Evolutionary conservation across 2,113 vertebrate genomes (phyloP).

Genomic region (Apaloderma vittatum): DNA sequence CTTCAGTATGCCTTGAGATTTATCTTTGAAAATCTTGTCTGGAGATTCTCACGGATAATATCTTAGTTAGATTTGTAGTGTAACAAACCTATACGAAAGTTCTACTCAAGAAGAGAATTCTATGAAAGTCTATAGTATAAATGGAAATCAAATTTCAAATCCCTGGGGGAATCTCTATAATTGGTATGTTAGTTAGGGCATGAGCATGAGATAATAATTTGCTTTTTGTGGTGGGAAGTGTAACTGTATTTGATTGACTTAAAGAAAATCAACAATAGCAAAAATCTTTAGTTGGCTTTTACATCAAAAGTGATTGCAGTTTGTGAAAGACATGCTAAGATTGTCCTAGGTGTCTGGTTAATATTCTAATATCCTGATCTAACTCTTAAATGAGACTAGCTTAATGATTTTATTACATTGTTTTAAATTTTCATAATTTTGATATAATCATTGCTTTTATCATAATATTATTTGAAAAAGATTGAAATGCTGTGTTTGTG

Average conservation of each 20-base stretch:
- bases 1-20: background rate
- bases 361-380: background rate
- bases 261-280: background rate
- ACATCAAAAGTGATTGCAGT: background rate
- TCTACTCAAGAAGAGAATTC: background rate
- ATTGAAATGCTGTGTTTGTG: background rate
- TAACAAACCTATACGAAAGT: background rate
- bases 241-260: background rate
- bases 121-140: background rate
- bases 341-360: background rate
- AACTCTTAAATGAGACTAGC: background rate
- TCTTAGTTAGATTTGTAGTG: background rate
- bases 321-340: background rate
- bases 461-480: background rate
- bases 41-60: background rate
- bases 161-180: background rate
- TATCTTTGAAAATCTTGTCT: background rate
- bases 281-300: background rate
- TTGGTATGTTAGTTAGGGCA: background rate
- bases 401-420: background rate
- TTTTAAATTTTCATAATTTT: background rate
- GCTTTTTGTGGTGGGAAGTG: background rate
- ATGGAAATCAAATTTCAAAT: background rate
- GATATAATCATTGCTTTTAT: background rate
- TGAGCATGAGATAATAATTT: background rate